Evolutionary conservation across 2,113 vertebrate genomes (phyloP), one percentile per base, ranked within the genome.

Genomic region (Stegostoma tigrinum): DNA sequence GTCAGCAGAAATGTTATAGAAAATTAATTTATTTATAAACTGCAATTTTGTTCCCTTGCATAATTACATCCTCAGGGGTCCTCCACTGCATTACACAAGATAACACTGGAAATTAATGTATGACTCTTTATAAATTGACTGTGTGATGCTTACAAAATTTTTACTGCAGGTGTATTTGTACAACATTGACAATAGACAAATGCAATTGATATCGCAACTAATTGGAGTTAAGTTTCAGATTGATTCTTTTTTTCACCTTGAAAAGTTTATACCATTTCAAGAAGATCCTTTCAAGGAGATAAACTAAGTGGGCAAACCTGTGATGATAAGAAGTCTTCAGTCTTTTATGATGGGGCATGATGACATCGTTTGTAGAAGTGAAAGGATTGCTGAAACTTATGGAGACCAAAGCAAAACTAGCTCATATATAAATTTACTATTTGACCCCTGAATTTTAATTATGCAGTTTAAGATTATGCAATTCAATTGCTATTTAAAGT

Each of bases 31-130:
- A 17, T 45, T 42, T 55, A 30, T 83, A 83, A 83, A 83, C n/a
- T 83, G 34, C 15, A n/a, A 38, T 83, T 17, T 80, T 38, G 15
- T 83, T 80, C 75, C 38, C 78, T 83, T 83, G 19, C 38, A 45
- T 83, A 45, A 83, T 83, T 83, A 83, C 42, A 83, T 83, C 38
- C 80, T 38, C 15, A 27, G 80, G 80, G 38, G 38, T 48, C 7
- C 27, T 55, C 48, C 86, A 89, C 48, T 34, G 48, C 21, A 89
- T 52, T 89, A 55, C 48, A 89, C 86, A 55, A 83, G 80, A 83
- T 83, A 83, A 83, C 38, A 45, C 23, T 45, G 86, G 48, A 89
- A 89, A 89, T 89, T 55, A 55, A 89, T 89, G 86, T 55, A 89
- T 55, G 8, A 83, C 80, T 83, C 42, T 83, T 83, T 83, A 83